A percentile compares a stretch with the other conserved stretches of the same genome.
These are phyloP conservation scores for Ancistrus triradiatus DNA, from an alignment of 2,113 vertebrate species.

Conservation along the genomic window DNA sequence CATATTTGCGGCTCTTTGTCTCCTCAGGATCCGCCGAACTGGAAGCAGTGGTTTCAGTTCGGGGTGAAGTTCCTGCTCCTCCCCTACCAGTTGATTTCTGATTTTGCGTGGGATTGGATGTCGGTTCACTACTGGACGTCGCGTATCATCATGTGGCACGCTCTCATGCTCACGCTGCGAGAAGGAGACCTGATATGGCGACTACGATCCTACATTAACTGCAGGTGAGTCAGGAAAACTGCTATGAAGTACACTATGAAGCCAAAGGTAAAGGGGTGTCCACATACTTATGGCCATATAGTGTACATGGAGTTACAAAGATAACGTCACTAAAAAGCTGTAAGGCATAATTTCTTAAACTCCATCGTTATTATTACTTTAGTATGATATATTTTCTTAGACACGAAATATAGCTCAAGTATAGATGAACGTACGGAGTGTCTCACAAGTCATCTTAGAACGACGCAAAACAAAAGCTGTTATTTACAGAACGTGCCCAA, in stretches of 20 bases:
- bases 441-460: no score
- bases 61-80: conserved; percentile 12
- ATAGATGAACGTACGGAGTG: no score
- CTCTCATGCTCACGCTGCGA: conserved; percentile 57
- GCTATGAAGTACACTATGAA: no score
- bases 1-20: not conserved
- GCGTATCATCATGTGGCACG: not conserved
- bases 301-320: no score
- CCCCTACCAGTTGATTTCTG: conserved; percentile 19
- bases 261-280: not conserved
- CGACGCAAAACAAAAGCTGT: no score
- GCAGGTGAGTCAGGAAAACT: conserved; percentile 80
- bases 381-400: no score
- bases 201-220: conserved; percentile 75
- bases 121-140: conserved; percentile 23
- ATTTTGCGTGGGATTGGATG: conserved; percentile 29
- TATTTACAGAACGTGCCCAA: no score
- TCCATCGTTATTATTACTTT: no score
- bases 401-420: no score
- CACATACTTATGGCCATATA: no score
- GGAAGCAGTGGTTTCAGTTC: conserved; percentile 19
- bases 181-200: conserved; percentile 82
- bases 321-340: no score
- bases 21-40: conserved; percentile 44
- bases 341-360: no score